These are phyloP conservation scores for Himalopsyche japonica DNA, from an alignment of 2,888 invertebrate genomes.

Conservation along the genomic window DNA sequence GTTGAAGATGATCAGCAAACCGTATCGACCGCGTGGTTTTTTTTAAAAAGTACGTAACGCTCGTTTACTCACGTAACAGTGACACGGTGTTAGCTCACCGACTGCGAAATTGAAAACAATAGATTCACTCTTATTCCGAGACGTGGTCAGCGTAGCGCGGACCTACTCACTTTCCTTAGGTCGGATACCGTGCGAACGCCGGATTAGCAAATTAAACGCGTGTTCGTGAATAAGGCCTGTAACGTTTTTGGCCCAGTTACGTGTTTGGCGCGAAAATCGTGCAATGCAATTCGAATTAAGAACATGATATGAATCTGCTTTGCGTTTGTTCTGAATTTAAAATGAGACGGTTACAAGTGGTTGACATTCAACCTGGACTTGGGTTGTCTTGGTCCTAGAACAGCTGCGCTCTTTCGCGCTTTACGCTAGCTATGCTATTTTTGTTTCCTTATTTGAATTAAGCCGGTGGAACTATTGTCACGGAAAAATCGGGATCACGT, in stretches of 20 bases:
- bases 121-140: slow-evolving; percentile 31
- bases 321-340: slow-evolving; percentile 28
- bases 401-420: too few relatives aligned
- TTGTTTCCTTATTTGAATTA: too few relatives aligned
- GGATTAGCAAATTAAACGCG: slow-evolving; percentile 23
- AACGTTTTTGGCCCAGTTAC: slow-evolving; percentile 35
- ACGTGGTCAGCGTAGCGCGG: slow-evolving; percentile 4
- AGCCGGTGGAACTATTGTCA: too few relatives aligned
- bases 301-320: slow-evolving; percentile 29
- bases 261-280: slow-evolving; percentile 38
- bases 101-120: slow-evolving; percentile 35
- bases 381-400: background rate
- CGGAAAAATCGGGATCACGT: too few relatives aligned
- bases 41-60: slow-evolving; percentile 7
- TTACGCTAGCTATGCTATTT: too few relatives aligned
- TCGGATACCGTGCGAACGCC: slow-evolving; percentile 20
- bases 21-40: background rate
- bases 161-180: slow-evolving; percentile 8
- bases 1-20: background rate
- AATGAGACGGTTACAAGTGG: slow-evolving; percentile 31
- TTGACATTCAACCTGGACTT: slow-evolving; percentile 27
- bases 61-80: slow-evolving; percentile 5
- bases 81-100: slow-evolving; percentile 8
- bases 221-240: slow-evolving; percentile 32
- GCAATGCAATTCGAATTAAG: slow-evolving; percentile 35